phyloP scores from a whole-genome alignment of 1,140 invertebrate genomes.

The Cryptotermes secundus region DNA sequence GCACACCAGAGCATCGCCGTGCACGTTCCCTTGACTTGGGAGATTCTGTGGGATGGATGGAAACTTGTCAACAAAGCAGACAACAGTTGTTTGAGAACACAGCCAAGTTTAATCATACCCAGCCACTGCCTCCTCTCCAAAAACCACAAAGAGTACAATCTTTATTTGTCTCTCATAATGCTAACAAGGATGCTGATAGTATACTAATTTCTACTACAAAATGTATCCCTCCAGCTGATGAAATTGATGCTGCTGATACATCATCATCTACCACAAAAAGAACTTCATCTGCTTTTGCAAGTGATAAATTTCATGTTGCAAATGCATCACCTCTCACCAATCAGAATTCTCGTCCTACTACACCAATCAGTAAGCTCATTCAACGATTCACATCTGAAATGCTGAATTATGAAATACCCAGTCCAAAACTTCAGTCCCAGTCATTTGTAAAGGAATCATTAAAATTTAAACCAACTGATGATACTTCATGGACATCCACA shows the following conservation, averaged over 20 bases:
- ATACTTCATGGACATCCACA: background rate
- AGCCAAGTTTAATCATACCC: conserved; percentile 23
- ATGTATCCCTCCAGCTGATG: background rate
- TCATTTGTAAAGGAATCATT: background rate
- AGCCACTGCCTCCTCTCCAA: conserved; percentile 13
- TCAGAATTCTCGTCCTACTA: background rate
- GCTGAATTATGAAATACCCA: background rate
- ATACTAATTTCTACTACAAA: too few relatives aligned
- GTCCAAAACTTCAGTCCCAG: background rate
- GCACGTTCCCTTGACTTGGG: conserved; percentile 26
- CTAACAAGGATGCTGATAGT: background rate
- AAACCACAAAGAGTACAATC: background rate
- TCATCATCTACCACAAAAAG: background rate
- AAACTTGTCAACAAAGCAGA: background rate
- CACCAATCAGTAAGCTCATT: background rate
- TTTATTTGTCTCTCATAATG: background rate
- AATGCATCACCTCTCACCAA: background rate
- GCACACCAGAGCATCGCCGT: background rate
- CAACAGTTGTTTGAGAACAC: conserved; percentile 4
- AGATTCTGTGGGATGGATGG: background rate
- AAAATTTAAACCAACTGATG: background rate
- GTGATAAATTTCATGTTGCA: background rate
- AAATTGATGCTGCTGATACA: background rate
- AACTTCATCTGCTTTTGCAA: background rate
- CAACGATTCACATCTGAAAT: background rate